Percentiles rank a stretch among this genome's conserved stretches.
Evolutionary conservation across 2,888 invertebrate genomes (phyloP).

Genomic region (Mimumesa dahlbomi): DNA sequence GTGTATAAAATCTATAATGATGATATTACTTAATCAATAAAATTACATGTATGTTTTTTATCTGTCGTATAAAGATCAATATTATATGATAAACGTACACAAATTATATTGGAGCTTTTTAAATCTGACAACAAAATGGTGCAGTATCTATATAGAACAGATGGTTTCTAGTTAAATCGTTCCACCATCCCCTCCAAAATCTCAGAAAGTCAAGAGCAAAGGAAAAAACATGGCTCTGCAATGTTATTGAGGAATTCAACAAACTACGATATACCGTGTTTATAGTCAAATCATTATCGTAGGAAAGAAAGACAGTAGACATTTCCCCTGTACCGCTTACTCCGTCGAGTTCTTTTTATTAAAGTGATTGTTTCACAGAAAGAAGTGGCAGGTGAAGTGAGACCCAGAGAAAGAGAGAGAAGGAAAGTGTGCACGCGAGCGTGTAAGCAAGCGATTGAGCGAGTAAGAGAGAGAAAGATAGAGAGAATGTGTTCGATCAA

Average conservation of each 20-base stretch:
- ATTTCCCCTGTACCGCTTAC: too few relatives aligned
- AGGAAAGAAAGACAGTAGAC: not conserved
- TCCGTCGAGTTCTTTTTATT: not conserved
- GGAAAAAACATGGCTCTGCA: constrained; percentile 66
- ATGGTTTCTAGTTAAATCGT: not conserved
- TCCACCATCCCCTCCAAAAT: constrained; percentile 23
- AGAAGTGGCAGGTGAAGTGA: constrained; percentile 17
- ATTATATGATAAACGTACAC: not conserved
- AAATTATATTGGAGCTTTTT: not conserved
- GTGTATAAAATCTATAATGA: too few relatives aligned
- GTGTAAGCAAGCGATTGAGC: too few relatives aligned
- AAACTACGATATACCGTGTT: constrained; percentile 8
- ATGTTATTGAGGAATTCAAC: constrained; percentile 68
- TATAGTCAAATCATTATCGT: constrained; percentile 14
- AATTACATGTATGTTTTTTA: not conserved
- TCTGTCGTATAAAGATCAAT: not conserved
- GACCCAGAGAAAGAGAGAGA: constrained; percentile 18
- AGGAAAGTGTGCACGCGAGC: too few relatives aligned
- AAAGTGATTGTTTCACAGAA: not conserved
- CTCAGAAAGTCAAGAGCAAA: constrained; percentile 42
- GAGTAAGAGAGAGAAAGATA: constrained; percentile 15
- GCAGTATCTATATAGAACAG: not conserved
- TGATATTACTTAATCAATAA: too few relatives aligned
- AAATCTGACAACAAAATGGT: not conserved
- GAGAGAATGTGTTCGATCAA: constrained; percentile 47